Evolutionary conservation across 1,140 invertebrate species (phyloP).

Genomic region (Thereuonema tuberculata): DNA sequence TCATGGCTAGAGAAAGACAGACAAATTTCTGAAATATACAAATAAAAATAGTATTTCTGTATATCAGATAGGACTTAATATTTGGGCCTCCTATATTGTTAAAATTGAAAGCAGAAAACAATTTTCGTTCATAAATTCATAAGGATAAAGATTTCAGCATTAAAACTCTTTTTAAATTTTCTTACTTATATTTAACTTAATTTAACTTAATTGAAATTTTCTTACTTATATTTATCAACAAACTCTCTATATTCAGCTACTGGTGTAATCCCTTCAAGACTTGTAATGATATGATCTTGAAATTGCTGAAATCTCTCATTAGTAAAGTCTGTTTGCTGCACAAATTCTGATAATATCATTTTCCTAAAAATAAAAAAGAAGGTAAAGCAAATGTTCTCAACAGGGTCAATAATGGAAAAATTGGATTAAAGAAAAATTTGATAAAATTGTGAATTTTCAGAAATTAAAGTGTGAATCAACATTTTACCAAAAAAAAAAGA

Average conservation of each 20-base stretch:
- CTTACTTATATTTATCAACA: constrained; percentile 23
- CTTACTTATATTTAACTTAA: too few species aligned
- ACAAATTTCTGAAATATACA: not conserved
- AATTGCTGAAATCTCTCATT: constrained; percentile 25
- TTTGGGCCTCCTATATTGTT: too few species aligned
- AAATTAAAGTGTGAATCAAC: too few species aligned
- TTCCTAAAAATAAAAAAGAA: constrained; percentile 26
- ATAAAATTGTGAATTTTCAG: too few species aligned
- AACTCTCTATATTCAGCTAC: constrained; percentile 30
- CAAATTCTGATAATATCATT: constrained; percentile 28
- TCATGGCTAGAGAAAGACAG: not conserved
- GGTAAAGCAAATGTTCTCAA: not conserved
- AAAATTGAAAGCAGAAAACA: too few species aligned
- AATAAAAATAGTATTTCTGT: not conserved
- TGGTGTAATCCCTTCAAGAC: constrained; percentile 27
- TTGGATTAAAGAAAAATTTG: too few species aligned
- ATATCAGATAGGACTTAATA: too few species aligned
- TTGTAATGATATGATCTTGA: constrained; percentile 23
- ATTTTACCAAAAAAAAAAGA: too few species aligned
- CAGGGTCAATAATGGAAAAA: too few species aligned
- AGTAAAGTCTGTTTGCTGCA: constrained; percentile 28
- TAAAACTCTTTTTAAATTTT: too few species aligned
- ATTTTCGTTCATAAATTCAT: too few species aligned
- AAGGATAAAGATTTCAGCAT: too few species aligned
- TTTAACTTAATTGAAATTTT: not conserved